Conservation (phyloP, 2,113 vertebrate species). For the Fulmarus glacialis region DNA sequence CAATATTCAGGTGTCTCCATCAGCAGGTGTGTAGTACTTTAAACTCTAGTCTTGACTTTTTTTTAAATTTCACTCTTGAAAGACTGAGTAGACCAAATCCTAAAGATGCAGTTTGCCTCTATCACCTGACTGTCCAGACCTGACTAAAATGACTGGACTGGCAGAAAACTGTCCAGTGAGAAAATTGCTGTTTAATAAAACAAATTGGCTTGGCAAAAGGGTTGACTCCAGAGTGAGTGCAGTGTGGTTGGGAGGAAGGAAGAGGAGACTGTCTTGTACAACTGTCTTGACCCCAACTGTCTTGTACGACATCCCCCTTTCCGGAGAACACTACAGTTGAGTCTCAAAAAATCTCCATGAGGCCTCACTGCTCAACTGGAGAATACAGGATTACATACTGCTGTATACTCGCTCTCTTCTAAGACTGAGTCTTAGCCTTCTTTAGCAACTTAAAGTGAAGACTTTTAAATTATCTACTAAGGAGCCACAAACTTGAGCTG, state of each 20-base stretch:
- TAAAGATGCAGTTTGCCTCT: neutral
- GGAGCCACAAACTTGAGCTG: neutral
- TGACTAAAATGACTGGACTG: neutral
- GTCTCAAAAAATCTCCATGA: neutral
- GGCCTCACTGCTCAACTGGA: neutral
- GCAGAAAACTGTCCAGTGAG: neutral
- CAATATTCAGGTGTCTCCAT: neutral
- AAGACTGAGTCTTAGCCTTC: neutral
- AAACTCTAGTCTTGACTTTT: neutral
- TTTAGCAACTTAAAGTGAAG: neutral
- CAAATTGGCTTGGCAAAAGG: neutral
- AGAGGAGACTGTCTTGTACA: no score
- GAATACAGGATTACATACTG: neutral
- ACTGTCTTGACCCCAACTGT: neutral
- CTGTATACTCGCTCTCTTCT: neutral
- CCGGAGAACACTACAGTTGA: neutral
- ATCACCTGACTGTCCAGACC: neutral
- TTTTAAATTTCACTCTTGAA: neutral
- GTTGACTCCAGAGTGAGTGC: neutral
- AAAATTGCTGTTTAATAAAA: neutral
- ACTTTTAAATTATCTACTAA: neutral
- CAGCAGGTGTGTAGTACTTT: neutral
- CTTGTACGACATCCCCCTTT: neutral
- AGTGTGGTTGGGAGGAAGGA: neutral
- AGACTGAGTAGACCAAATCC: neutral